A percentile compares a stretch with the other conserved stretches of the same genome.
phyloP scores from a whole-genome alignment of 2,888 invertebrate genomes.

The Caenorhabditis plicata region DNA sequence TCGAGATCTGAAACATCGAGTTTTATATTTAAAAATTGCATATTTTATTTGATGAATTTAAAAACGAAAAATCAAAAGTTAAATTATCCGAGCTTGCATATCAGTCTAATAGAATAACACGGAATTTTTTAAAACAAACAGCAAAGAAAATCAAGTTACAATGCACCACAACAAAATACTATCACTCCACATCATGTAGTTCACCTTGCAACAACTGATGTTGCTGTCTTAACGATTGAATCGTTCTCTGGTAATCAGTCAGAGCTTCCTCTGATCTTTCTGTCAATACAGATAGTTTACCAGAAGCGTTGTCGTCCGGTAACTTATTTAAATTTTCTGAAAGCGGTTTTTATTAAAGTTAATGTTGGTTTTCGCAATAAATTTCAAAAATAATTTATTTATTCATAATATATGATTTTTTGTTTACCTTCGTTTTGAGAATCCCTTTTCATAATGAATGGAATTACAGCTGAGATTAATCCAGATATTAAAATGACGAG shows the following conservation, averaged over 20 bases:
- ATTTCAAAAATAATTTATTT: slow-evolving; percentile 15
- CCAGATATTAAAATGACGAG: slow-evolving; percentile 83
- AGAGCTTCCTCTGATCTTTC: slow-evolving; percentile 62
- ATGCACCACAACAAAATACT: slow-evolving; percentile 13
- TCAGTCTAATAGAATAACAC: neutral
- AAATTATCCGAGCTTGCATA: slow-evolving; percentile 5
- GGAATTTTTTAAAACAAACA: slow-evolving; percentile 4
- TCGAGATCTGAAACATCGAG: slow-evolving; percentile 35
- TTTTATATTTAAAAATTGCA: neutral
- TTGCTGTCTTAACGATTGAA: slow-evolving; percentile 57
- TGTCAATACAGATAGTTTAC: slow-evolving; percentile 63
- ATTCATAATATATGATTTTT: slow-evolving; percentile 53
- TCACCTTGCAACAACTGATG: slow-evolving; percentile 52
- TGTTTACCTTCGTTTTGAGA: too few species aligned
- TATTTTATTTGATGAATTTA: neutral
- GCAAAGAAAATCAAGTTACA: neutral
- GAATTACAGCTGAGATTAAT: slow-evolving; percentile 73
- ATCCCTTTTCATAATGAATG: slow-evolving; percentile 51
- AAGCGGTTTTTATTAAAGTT: neutral
- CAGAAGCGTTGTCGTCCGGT: slow-evolving; percentile 52
- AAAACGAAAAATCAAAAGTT: slow-evolving; percentile 2
- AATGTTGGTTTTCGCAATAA: slow-evolving; percentile 6
- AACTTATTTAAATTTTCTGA: neutral
- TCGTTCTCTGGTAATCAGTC: slow-evolving; percentile 60
- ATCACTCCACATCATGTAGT: slow-evolving; percentile 16